phyloP scores from a whole-genome alignment of 2,888 invertebrate genomes.

The Oxycera nigricornis region DNA sequence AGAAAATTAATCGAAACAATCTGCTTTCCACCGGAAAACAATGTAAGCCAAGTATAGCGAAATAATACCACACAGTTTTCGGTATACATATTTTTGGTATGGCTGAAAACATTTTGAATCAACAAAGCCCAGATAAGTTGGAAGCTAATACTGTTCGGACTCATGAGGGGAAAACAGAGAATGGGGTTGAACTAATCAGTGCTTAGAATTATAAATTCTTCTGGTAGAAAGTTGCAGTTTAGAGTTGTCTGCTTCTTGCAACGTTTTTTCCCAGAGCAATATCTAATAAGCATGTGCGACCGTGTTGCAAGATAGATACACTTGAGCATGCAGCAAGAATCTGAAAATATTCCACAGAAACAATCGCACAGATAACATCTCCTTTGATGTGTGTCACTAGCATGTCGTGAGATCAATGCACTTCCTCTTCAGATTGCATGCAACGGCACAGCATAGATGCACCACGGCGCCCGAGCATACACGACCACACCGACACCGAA shows the following conservation, averaged over 20 bases:
- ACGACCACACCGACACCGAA: constrained; percentile 7
- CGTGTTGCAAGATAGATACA: background rate
- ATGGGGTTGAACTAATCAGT: no score
- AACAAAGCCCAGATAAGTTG: background rate
- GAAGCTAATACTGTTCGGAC: no score
- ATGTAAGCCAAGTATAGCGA: background rate
- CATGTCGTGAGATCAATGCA: constrained; percentile 43
- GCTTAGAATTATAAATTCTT: no score
- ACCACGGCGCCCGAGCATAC: background rate
- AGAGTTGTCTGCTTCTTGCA: background rate
- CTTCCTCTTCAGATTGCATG: constrained; percentile 40
- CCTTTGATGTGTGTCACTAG: constrained; percentile 35
- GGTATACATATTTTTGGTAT: background rate
- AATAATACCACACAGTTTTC: no score
- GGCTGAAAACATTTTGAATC: background rate
- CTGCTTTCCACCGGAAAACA: constrained; percentile 22
- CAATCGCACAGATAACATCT: background rate
- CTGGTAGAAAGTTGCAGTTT: no score
- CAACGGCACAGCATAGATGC: constrained; percentile 7
- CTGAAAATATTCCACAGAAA: background rate
- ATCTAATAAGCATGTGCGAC: background rate
- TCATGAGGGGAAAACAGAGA: no score
- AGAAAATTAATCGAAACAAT: background rate
- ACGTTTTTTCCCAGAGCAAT: no score
- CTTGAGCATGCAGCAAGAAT: background rate